These are phyloP conservation scores for Xyliphius kryptos DNA, from an alignment of 2,113 vertebrate species.

Conservation along the genomic window DNA sequence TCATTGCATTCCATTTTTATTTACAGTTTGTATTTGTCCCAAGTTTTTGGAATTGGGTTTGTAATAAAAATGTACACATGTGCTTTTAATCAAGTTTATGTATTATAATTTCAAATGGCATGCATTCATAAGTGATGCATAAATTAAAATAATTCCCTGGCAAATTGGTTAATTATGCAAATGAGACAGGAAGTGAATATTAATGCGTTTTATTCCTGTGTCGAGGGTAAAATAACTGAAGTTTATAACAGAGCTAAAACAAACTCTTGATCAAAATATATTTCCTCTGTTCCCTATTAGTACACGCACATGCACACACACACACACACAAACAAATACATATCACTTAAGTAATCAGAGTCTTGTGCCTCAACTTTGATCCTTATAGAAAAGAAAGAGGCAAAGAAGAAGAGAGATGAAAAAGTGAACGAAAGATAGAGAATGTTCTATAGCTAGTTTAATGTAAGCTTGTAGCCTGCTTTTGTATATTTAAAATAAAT, in stretches of 20 bases:
- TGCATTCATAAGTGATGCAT: not conserved
- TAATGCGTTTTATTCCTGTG: not conserved
- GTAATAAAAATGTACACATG: too few relatives aligned
- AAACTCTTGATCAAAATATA: conserved; percentile 27
- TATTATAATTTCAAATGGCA: not conserved
- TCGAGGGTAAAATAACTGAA: conserved; percentile 3
- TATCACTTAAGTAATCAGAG: conserved; percentile 15
- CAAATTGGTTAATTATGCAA: conserved; percentile 19
- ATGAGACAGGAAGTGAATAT: conserved; percentile 7
- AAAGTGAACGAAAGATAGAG: conserved; percentile 3
- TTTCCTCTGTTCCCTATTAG: conserved; percentile 11
- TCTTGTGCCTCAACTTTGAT: conserved; percentile 38
- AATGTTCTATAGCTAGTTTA: conserved; percentile 30
- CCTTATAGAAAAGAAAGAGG: not conserved
- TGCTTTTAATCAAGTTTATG: not conserved
- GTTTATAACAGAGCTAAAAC: conserved; percentile 14
- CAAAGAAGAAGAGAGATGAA: too few relatives aligned
- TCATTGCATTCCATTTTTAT: too few relatives aligned
- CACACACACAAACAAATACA: too few relatives aligned
- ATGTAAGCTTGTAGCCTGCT: conserved; percentile 34
- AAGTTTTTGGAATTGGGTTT: too few relatives aligned
- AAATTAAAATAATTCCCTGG: conserved; percentile 8
- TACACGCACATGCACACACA: too few relatives aligned
- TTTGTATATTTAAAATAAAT: too few relatives aligned
- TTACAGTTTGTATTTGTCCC: too few relatives aligned